Base-by-base conservation (phyloP, 2,797 vertebrate genomes). In the Chelmon rostratus region DNA sequence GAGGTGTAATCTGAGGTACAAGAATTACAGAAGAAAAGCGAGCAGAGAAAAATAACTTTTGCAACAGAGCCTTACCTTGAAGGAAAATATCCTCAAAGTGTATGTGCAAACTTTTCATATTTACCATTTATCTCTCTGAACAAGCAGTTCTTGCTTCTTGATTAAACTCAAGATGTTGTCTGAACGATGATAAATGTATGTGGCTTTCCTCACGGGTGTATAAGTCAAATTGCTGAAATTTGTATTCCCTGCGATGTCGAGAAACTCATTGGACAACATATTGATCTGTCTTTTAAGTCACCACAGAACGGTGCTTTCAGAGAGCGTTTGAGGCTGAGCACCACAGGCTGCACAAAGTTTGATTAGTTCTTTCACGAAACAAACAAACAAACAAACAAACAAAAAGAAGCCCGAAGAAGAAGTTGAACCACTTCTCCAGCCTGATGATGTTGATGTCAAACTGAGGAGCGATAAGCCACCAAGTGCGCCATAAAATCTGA, bases 381-480 rank as follows among this genome's bases (percentile, higher is more conserved):
- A 38, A n/a, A 9, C 4, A 33, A 9, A n/a, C n/a, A n/a, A n/a
- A n/a, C n/a, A n/a, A n/a, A n/a, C n/a, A n/a, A n/a, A n/a, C n/a
- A 42, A 42, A 42, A 40, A 40, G 11, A 40, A 42, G 8, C 40
- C 33, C 40, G 35, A 37, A 52, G 8, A 19, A 70, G 37, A 56
- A 19, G 35, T 5, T 38, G 54, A 54, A 68, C 40, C 53, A n/a
- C 47, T 54, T 38, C 50, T 40, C 23, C 64, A 71, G 35, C 23
- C 16, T 63, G 72, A 73, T 76, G 35, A 74, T 52, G 72, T 85
- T 81, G 71, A 82, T 79, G 66, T 76, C 71, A 79, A 78, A 74
- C 11, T 46, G 62, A 52, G 23, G 42, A 52, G 57, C 23, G 58
- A 72, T 42, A 44, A 61, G 76, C 52, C 0, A 49, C 31, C 42